phyloP scores from a whole-genome alignment of 2,797 vertebrate genomes.

The Leptodactylus fallax region DNA sequence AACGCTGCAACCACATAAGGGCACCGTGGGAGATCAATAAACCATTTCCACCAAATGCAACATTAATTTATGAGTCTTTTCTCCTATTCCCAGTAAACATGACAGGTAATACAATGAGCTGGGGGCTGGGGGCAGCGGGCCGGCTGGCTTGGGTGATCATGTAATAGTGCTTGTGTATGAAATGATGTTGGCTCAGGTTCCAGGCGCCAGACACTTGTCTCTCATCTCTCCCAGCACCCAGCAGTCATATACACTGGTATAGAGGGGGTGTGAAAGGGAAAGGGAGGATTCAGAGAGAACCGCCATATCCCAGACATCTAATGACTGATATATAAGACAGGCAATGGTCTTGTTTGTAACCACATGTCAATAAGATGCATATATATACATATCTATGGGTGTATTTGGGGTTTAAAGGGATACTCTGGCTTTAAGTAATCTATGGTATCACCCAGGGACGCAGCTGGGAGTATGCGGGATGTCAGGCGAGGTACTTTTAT shows the following conservation, averaged over 20 bases:
- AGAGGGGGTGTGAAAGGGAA: conserved; percentile 26
- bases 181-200: conserved; percentile 59
- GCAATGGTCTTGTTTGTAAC: conserved; percentile 3
- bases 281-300: neutral
- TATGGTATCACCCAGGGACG: no score
- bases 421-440: no score
- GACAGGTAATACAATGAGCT: conserved; percentile 59
- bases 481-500: no score
- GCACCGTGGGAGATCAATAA: conserved; percentile 57
- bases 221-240: conserved; percentile 54
- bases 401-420: neutral
- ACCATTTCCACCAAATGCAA: conserved; percentile 63
- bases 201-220: conserved; percentile 63
- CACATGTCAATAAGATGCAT: neutral
- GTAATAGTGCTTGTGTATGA: conserved; percentile 50
- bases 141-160: conserved; percentile 46
- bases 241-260: conserved; percentile 39
- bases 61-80: conserved; percentile 58
- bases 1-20: conserved; percentile 40
- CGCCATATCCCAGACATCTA: neutral
- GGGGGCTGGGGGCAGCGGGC: conserved; percentile 28
- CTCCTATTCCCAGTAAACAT: conserved; percentile 60
- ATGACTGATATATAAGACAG: conserved; percentile 11
- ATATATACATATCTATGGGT: neutral
- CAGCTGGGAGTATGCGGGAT: no score